Percentiles rank a stretch among this genome's conserved stretches.
These are phyloP conservation scores for Melieria omissa DNA, from an alignment of 2,888 invertebrate species.

Conservation along the genomic window DNA sequence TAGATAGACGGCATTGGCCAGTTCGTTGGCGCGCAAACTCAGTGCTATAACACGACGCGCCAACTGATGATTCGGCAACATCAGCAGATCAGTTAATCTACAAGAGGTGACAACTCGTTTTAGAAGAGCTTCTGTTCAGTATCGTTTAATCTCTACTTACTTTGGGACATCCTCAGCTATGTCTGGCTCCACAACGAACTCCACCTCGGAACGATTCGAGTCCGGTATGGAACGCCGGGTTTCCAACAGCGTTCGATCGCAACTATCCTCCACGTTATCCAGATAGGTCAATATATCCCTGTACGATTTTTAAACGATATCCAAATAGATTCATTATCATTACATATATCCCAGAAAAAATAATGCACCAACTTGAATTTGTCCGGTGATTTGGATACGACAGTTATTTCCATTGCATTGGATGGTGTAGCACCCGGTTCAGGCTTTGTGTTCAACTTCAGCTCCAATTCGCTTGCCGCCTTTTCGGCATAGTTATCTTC, in stretches of 20 bases:
- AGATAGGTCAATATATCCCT: conserved; percentile 66
- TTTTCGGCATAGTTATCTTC: conserved; percentile 61
- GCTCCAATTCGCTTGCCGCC: conserved; percentile 53
- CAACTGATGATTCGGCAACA: conserved; percentile 66
- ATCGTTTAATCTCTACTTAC: conserved; percentile 46
- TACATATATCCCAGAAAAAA: background rate
- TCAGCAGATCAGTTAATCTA: conserved; percentile 65
- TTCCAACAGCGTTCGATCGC: conserved; percentile 64
- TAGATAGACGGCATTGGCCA: conserved; percentile 65
- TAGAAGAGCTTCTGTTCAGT: no score
- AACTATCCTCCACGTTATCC: conserved; percentile 66
- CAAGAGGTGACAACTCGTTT: background rate
- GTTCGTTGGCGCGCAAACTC: conserved; percentile 65
- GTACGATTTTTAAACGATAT: conserved; percentile 1
- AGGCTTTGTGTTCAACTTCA: conserved; percentile 54
- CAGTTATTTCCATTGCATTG: conserved; percentile 5
- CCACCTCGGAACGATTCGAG: conserved; percentile 63
- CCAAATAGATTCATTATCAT: background rate
- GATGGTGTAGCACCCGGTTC: conserved; percentile 42
- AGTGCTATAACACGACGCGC: conserved; percentile 64
- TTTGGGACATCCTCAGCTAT: conserved; percentile 66
- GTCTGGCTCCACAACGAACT: conserved; percentile 65
- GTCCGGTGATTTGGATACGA: conserved; percentile 49
- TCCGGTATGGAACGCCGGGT: conserved; percentile 64
- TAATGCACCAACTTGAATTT: conserved; percentile 56